Percentiles rank a stretch among this genome's conserved stretches.
Evolutionary conservation across 1,140 invertebrate species (phyloP).

Genomic region (Apis laboriosa): DNA sequence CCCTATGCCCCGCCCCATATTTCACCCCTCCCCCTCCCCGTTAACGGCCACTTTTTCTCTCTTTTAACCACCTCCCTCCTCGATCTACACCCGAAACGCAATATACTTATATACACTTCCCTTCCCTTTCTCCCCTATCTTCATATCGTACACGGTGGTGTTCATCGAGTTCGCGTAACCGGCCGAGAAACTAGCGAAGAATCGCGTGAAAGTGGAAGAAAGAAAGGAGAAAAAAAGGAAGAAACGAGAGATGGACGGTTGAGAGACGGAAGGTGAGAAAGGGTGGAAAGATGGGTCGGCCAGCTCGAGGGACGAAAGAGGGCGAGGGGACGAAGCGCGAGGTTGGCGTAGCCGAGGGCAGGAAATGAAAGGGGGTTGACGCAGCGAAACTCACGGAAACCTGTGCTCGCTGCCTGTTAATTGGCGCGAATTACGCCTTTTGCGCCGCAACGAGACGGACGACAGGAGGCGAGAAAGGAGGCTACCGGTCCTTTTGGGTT

Average conservation of each 20-base stretch:
- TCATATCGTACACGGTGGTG: background rate
- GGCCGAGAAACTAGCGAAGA: background rate
- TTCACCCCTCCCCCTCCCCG: slow-evolving; percentile 19
- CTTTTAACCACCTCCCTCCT: background rate
- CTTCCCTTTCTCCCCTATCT: background rate
- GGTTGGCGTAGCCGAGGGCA: slow-evolving; percentile 22
- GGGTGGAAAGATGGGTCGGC: slow-evolving; percentile 28
- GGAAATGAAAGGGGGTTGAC: slow-evolving; percentile 59
- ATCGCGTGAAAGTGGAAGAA: background rate
- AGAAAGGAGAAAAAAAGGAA: accelerated
- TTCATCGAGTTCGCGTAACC: slow-evolving; percentile 45
- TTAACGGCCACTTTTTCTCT: background rate
- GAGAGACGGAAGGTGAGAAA: background rate
- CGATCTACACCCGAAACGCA: background rate
- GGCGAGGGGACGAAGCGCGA: slow-evolving; percentile 41
- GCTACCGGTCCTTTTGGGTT: background rate
- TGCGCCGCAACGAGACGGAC: slow-evolving; percentile 52
- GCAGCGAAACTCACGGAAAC: slow-evolving; percentile 48
- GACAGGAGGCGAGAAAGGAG: background rate
- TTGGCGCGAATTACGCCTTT: slow-evolving; percentile 69
- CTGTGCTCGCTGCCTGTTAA: slow-evolving; percentile 58
- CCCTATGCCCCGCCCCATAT: slow-evolving; percentile 47
- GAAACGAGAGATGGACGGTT: background rate
- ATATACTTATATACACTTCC: background rate
- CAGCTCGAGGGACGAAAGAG: slow-evolving; percentile 59